A percentile compares a stretch with the other conserved stretches of the same genome.
Conservation (phyloP, 2,888 invertebrate species). For the Endotricha flammealis region DNA sequence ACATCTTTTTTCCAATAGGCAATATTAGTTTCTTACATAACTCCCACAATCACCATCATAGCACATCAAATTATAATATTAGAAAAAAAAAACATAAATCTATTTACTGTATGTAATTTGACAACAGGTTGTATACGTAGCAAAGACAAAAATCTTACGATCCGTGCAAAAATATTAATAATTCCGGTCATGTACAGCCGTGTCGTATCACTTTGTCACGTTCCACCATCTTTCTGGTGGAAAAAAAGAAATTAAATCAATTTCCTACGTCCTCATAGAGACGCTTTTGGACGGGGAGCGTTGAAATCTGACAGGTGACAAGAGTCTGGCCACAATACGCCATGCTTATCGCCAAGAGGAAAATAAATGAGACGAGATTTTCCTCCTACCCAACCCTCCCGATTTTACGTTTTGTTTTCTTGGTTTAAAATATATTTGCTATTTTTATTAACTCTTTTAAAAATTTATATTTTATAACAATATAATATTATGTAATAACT, state of each 20-base stretch:
- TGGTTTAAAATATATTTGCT: slow-evolving; percentile 35
- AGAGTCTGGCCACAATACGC: slow-evolving; percentile 46
- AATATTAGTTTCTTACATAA: too few relatives aligned
- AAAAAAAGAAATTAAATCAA: slow-evolving; percentile 40
- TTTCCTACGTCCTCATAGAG: slow-evolving; percentile 25
- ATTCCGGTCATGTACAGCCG: slow-evolving; percentile 27
- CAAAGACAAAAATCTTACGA: neutral
- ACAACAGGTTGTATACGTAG: neutral
- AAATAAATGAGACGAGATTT: slow-evolving; percentile 66
- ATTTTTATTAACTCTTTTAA: too few relatives aligned
- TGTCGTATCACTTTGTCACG: slow-evolving; percentile 22
- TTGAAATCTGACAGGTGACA: slow-evolving; percentile 64
- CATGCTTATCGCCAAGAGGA: slow-evolving; percentile 58
- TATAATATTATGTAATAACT: too few relatives aligned
- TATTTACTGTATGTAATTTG: too few relatives aligned
- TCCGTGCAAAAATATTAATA: slow-evolving; percentile 15
- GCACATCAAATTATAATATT: too few relatives aligned
- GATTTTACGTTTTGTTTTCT: slow-evolving; percentile 44
- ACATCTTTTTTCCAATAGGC: too few relatives aligned
- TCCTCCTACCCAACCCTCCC: slow-evolving; percentile 45
- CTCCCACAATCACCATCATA: neutral
- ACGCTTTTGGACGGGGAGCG: slow-evolving; percentile 30
- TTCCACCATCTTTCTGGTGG: slow-evolving; percentile 19
- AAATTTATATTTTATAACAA: too few relatives aligned
- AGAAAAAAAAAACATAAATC: too few relatives aligned